Conservation (phyloP, 1,140 invertebrate genomes). For the Hycleus cichorii region DNA sequence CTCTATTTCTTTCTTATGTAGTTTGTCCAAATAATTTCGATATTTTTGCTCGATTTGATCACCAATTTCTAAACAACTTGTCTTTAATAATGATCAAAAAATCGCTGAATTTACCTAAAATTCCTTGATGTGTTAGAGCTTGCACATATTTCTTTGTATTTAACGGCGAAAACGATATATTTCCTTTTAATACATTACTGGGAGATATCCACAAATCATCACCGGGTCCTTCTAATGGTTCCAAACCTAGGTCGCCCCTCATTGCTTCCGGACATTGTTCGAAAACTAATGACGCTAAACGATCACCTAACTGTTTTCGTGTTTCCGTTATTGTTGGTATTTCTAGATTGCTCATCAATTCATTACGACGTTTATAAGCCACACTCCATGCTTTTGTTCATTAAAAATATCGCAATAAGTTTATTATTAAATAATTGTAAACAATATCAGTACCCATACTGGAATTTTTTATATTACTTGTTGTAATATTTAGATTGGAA, state of each 20-base stretch:
- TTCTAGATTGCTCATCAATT: slow-evolving; percentile 14
- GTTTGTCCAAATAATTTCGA: slow-evolving; percentile 24
- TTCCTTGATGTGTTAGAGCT: slow-evolving; percentile 41
- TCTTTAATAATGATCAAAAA: slow-evolving; percentile 7
- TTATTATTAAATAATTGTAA: neutral
- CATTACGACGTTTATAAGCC: neutral
- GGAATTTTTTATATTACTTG: too few species aligned
- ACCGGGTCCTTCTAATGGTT: slow-evolving; percentile 28
- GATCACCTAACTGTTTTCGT: slow-evolving; percentile 22
- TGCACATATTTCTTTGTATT: slow-evolving; percentile 35
- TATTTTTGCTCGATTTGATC: slow-evolving; percentile 32
- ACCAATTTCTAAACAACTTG: slow-evolving; percentile 29
- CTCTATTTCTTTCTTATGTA: slow-evolving; percentile 30
- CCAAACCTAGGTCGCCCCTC: slow-evolving; percentile 28
- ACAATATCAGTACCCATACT: too few species aligned
- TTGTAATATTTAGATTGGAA: too few species aligned
- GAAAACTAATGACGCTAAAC: slow-evolving; percentile 29
- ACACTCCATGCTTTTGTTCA: neutral
- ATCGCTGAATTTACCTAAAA: slow-evolving; percentile 34
- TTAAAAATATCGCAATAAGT: neutral
- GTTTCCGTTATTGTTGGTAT: slow-evolving; percentile 24
- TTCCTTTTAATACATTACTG: slow-evolving; percentile 36
- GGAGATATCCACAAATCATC: slow-evolving; percentile 38
- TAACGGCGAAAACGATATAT: slow-evolving; percentile 33
- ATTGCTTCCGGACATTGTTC: slow-evolving; percentile 28